These are phyloP conservation scores for Ellobium chinense DNA, from an alignment of 2,888 invertebrate species.

Conservation along the genomic window DNA sequence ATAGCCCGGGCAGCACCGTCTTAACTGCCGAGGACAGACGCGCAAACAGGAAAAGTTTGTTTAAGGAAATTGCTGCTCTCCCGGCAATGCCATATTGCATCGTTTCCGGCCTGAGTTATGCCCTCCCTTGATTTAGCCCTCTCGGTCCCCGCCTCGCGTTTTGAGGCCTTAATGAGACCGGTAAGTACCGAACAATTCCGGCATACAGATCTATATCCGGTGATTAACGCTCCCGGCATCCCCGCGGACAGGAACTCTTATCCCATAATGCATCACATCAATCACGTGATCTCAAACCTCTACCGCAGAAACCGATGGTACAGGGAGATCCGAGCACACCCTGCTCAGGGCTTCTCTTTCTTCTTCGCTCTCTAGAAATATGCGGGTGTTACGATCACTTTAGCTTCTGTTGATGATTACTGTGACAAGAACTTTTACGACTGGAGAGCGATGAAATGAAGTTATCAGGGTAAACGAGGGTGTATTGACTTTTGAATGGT, in stretches of 20 bases:
- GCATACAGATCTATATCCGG: constrained; percentile 12
- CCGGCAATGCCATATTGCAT: constrained; percentile 39
- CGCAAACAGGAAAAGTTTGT: constrained; percentile 47
- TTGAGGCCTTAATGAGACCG: constrained; percentile 12
- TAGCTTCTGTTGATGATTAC: too few species aligned
- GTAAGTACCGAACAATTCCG: constrained; percentile 32
- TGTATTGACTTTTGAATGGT: too few species aligned
- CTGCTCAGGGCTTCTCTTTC: not conserved
- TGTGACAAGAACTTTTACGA: too few species aligned
- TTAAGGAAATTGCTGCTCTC: constrained; percentile 42
- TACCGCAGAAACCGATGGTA: not conserved
- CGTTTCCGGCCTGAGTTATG: constrained; percentile 38
- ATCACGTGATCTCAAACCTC: constrained; percentile 20
- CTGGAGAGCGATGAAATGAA: too few species aligned
- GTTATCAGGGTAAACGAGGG: too few species aligned
- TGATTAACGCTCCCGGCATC: constrained; percentile 11
- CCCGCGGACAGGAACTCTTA: not conserved
- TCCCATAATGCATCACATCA: constrained; percentile 13
- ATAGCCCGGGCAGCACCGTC: constrained; percentile 21
- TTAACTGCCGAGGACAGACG: constrained; percentile 39
- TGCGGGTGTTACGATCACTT: too few species aligned
- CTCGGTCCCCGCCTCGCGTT: not conserved
- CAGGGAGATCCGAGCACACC: not conserved
- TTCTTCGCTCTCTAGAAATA: not conserved
- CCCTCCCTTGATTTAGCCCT: constrained; percentile 5